Conservation (phyloP, 2,888 invertebrate species). For the Chirona hameri region DNA sequence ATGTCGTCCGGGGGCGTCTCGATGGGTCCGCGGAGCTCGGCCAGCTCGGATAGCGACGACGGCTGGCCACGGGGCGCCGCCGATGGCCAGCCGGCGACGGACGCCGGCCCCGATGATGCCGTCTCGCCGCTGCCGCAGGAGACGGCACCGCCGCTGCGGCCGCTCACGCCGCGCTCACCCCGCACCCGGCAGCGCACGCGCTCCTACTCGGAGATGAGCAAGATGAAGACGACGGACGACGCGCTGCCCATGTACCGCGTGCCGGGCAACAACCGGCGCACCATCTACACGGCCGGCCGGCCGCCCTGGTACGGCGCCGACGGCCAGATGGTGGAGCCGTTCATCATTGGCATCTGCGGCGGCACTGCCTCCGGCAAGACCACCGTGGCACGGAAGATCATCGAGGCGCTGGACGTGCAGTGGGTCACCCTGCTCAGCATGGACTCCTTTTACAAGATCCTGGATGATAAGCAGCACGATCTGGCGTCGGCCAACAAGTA, state of each 20-base stretch:
- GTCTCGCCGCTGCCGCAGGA: background rate
- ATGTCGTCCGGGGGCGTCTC: background rate
- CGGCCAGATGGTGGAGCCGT: conserved; percentile 73
- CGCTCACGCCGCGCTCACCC: background rate
- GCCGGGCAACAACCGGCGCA: conserved; percentile 75
- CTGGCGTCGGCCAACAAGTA: conserved; percentile 83
- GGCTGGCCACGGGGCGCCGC: background rate
- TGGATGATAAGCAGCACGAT: conserved; percentile 87
- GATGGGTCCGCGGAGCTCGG: background rate
- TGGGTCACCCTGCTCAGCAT: conserved; percentile 95
- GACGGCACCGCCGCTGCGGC: background rate
- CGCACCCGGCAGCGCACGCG: conserved; percentile 12
- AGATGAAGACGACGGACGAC: conserved; percentile 1
- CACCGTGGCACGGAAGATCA: conserved; percentile 94
- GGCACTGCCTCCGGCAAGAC: conserved; percentile 99
- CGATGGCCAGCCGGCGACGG: background rate
- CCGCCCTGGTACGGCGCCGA: conserved; percentile 98
- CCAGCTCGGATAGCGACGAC: conserved; percentile 22
- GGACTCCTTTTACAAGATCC: conserved; percentile 98
- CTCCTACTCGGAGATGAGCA: conserved; percentile 27
- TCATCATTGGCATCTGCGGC: conserved; percentile 81
- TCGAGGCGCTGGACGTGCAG: conserved; percentile 88
- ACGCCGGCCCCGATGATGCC: background rate
- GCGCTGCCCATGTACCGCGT: conserved; percentile 60
- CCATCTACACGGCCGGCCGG: conserved; percentile 95